Percentiles rank a stretch among this genome's conserved stretches.
phyloP scores from a whole-genome alignment of 2,797 vertebrate genomes.

The Ambastaia sidthimunki region DNA sequence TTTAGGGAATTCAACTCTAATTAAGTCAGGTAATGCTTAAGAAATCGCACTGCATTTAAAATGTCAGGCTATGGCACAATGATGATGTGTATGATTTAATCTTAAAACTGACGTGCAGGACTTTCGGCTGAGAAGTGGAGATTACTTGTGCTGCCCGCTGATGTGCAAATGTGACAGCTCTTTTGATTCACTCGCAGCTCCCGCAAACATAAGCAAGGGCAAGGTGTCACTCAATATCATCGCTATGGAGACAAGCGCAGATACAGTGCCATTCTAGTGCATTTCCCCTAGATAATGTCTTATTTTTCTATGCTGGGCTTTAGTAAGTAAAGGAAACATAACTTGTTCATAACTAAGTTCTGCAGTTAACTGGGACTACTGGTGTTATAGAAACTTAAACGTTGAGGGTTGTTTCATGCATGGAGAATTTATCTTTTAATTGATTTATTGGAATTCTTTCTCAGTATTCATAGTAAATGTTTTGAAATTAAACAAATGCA shows the following conservation, averaged over 20 bases:
- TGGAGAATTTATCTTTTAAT: neutral
- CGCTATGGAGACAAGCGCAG: slow-evolving; percentile 16
- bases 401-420: neutral
- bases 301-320: neutral
- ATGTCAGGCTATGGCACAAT: neutral
- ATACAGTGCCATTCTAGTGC: neutral
- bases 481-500: neutral
- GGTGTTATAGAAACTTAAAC: neutral
- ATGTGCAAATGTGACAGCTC: slow-evolving; percentile 31
- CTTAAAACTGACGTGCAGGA: neutral
- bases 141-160: slow-evolving; percentile 10
- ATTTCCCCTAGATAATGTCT: neutral
- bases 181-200: slow-evolving; percentile 27
- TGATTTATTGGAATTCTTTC: neutral
- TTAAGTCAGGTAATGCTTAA: slow-evolving; percentile 2
- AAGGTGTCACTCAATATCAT: slow-evolving; percentile 31
- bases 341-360: neutral
- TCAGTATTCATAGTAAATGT: too few species aligned
- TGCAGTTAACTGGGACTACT: neutral
- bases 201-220: slow-evolving; percentile 32
- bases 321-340: neutral
- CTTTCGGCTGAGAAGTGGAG: slow-evolving; percentile 9
- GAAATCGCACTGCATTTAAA: neutral
- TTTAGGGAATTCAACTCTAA: slow-evolving; percentile 7
- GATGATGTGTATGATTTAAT: neutral